Conservation (phyloP, 2,888 invertebrate genomes). For the Cephus rjabovi region DNA sequence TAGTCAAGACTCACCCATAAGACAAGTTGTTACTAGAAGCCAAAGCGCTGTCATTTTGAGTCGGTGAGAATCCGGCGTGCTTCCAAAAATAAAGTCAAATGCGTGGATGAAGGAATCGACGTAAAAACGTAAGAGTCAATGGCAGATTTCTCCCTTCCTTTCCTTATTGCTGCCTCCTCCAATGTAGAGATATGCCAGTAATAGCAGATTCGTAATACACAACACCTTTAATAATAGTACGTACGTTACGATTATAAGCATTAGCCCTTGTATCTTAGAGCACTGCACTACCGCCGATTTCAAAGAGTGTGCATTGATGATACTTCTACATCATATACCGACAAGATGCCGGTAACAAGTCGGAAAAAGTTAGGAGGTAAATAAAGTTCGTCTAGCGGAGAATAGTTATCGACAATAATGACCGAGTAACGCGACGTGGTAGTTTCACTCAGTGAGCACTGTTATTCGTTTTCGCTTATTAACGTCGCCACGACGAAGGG, state of each 20-base stretch:
- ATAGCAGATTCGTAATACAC: background rate
- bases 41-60: conserved; percentile 1
- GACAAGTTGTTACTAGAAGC: conserved; percentile 17
- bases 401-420: background rate
- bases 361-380: background rate
- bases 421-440: background rate
- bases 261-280: background rate
- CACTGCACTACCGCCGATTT: conserved; percentile 1
- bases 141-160: background rate
- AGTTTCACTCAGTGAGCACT: background rate
- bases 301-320: background rate
- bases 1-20: conserved; percentile 29
- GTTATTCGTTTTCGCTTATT: background rate
- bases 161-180: too few relatives aligned
- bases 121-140: background rate
- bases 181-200: too few relatives aligned
- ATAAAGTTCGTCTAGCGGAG: background rate
- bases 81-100: background rate
- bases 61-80: background rate
- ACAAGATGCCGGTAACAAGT: background rate
- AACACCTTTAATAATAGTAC: background rate
- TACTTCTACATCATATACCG: background rate
- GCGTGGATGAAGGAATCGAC: background rate
- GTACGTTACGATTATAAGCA: background rate
- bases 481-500: background rate